Evolutionary conservation across 2,888 invertebrate genomes (phyloP).

Genomic region (Chorisops tibialis): DNA sequence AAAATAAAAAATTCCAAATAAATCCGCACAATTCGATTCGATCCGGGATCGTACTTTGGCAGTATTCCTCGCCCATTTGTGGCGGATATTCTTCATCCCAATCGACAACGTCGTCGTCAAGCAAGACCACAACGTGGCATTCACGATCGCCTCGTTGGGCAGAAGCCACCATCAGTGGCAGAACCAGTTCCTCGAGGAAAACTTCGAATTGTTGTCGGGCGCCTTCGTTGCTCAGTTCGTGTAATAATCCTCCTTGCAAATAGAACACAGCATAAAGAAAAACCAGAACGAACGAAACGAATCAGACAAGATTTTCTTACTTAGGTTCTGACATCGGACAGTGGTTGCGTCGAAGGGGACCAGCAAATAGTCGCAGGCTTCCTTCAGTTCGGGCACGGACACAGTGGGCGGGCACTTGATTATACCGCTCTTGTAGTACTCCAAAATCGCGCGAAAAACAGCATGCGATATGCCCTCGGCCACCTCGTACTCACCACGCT

Average conservation of each 20-base stretch:
- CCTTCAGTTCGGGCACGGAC: constrained; percentile 91
- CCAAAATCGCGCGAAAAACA: constrained; percentile 91
- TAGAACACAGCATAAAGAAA: background rate
- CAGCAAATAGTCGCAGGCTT: constrained; percentile 97
- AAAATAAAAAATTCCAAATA: constrained; percentile 2
- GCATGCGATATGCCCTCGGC: constrained; percentile 96
- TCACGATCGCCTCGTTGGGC: constrained; percentile 94
- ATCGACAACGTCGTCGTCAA: constrained; percentile 93
- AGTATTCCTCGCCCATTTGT: constrained; percentile 99
- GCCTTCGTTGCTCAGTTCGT: constrained; percentile 99
- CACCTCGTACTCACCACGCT: constrained; percentile 93
- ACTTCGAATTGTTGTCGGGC: constrained; percentile 94
- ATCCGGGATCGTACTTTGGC: no score
- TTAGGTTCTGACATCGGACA: constrained; percentile 92
- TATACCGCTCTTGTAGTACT: constrained; percentile 87
- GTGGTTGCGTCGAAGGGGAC: constrained; percentile 97
- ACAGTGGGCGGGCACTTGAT: constrained; percentile 95
- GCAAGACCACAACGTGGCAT: constrained; percentile 92
- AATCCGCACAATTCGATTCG: no score
- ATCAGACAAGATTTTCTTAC: constrained; percentile 64
- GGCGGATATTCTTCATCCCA: constrained; percentile 99
- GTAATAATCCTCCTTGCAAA: constrained; percentile 77
- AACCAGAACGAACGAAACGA: background rate
- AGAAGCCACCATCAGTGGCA: constrained; percentile 94
- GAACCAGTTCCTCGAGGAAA: constrained; percentile 90